Base-by-base conservation (phyloP, 2,888 invertebrate genomes). In the Xestia xanthographa region DNA sequence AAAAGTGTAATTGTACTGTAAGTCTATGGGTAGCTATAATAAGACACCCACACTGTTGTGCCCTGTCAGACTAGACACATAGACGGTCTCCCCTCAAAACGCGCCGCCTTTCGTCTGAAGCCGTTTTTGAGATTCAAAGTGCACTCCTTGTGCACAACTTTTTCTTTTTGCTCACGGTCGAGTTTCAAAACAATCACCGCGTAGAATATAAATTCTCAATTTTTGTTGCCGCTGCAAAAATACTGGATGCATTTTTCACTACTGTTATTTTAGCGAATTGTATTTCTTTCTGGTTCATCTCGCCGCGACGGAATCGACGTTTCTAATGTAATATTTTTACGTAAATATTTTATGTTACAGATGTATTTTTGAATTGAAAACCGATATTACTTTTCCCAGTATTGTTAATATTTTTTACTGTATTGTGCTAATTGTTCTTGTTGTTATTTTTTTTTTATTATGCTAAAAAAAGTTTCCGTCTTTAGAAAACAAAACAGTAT, bases 141-240 rank as follows among this genome's bases (percentile, higher is more conserved):
- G 86, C 84, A 58, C 86, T 83, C 67, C 20, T 65, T 53, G 48
- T 48, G 62, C 58, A 50, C 11, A 78, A 68, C 70, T 85, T 85
- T 81, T 67, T 68, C 67, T 68, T 73, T 71, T 83, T 70, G n/a
- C 77, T 68, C 45, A 60, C 68, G 58, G 66, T 65, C 58, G 69
- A 69, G 72, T 81, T 84, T 83, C 81, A 76, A 84, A 83, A 83
- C 85, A 84, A 84, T 82, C 82, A 80, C 69, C 38, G 56, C 66
- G 26, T 45, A 68, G 77, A 83, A 83, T 84, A 63, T 76, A 84
- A 82, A 85, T 85, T 72, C 69, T 70, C 68, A 70, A 76, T 82
- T 85, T 82, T 70, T 8, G 63, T 62, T 22, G 22, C 65, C 48
- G 22, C 75, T 48, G 70, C 26, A 60, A 66, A 70, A 83, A 80